A percentile compares a stretch with the other conserved stretches of the same genome.
phyloP scores from a whole-genome alignment of 1,140 invertebrate species.

The Wiebesia pumilae region DNA sequence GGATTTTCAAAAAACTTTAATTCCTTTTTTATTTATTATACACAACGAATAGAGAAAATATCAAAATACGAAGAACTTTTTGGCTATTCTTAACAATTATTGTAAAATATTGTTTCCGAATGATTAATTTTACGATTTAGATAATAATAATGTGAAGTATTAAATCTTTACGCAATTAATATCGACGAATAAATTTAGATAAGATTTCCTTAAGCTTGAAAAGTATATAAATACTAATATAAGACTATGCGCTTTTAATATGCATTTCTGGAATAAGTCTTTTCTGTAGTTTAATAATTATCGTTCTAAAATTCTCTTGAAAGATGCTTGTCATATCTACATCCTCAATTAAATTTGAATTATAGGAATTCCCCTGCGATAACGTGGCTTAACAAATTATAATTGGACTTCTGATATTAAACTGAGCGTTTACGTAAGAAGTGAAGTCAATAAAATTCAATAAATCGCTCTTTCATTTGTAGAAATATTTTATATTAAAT shows the following conservation, averaged over 20 bases:
- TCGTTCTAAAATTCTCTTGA: neutral
- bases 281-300: neutral
- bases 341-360: slow-evolving; percentile 26
- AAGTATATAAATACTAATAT: neutral
- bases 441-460: neutral
- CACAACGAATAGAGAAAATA: too few relatives aligned
- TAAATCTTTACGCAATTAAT: neutral
- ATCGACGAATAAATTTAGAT: neutral
- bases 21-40: too few relatives aligned
- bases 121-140: too few relatives aligned
- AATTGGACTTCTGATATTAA: neutral
- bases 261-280: neutral
- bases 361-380: slow-evolving; percentile 6
- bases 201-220: neutral
- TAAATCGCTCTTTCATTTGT: neutral
- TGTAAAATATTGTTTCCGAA: too few relatives aligned
- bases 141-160: too few relatives aligned
- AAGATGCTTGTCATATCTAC: neutral
- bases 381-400: neutral
- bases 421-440: neutral
- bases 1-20: too few relatives aligned
- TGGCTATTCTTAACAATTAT: too few relatives aligned
- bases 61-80: too few relatives aligned
- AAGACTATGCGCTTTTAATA: neutral
- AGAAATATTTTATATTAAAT: neutral